Conservation (phyloP, 2,113 vertebrate species). For the Columbina picui region DNA sequence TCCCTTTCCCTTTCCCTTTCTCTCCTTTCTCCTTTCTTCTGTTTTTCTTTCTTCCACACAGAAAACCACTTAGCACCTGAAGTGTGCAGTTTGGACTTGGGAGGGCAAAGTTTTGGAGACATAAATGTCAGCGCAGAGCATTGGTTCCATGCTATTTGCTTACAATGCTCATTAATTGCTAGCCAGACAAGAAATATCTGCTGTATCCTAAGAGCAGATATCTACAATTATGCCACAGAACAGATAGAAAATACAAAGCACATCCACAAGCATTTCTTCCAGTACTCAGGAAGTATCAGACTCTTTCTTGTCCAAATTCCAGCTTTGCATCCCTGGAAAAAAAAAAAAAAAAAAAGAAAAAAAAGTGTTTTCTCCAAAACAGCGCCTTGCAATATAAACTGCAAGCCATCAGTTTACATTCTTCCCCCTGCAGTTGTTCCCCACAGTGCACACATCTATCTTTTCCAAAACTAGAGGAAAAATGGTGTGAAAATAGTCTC, state of each 20-base stretch:
- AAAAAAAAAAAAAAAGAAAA: background rate
- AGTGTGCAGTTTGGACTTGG: background rate
- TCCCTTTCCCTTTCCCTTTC: too few relatives aligned
- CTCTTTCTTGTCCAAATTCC: background rate
- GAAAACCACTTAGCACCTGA: background rate
- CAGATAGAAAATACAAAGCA: background rate
- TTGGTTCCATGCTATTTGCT: background rate
- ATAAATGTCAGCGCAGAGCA: background rate
- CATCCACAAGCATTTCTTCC: background rate
- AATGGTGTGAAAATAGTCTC: background rate
- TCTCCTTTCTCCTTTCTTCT: background rate
- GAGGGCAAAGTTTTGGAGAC: background rate
- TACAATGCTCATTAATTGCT: background rate
- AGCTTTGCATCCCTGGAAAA: background rate
- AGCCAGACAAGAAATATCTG: background rate
- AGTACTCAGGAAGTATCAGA: background rate
- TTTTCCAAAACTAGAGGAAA: background rate
- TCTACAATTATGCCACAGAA: background rate
- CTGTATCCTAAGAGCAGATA: background rate
- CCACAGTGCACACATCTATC: background rate
- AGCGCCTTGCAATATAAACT: background rate
- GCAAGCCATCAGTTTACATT: background rate
- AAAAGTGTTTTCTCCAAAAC: background rate
- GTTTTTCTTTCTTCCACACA: background rate
- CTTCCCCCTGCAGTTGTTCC: background rate